These are phyloP conservation scores for Sander vitreus DNA, from an alignment of 2,113 vertebrate genomes.

Conservation along the genomic window DNA sequence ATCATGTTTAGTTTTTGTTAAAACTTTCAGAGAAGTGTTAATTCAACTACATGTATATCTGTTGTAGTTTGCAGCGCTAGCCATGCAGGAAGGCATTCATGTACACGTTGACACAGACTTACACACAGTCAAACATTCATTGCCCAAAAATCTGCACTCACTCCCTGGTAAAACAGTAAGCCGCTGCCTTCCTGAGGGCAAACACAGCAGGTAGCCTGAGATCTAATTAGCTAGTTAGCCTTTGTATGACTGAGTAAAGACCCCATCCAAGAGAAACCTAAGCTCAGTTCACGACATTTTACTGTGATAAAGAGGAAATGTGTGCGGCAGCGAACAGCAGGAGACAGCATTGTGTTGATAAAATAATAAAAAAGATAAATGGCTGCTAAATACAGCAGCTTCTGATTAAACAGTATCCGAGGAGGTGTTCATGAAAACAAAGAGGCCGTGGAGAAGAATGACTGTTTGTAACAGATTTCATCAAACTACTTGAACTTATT, in stretches of 20 bases:
- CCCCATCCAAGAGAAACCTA: slow-evolving; percentile 50
- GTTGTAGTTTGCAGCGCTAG: background rate
- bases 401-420: slow-evolving; percentile 52
- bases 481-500: slow-evolving; percentile 63
- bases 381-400: slow-evolving; percentile 46
- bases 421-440: slow-evolving; percentile 50
- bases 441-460: slow-evolving; percentile 39
- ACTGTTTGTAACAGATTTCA: slow-evolving; percentile 65
- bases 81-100: slow-evolving; percentile 6
- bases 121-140: slow-evolving; percentile 8
- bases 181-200: slow-evolving; percentile 50
- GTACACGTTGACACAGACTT: background rate
- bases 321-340: slow-evolving; percentile 53
- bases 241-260: slow-evolving; percentile 62
- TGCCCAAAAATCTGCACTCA: slow-evolving; percentile 10
- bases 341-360: slow-evolving; percentile 55
- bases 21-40: background rate
- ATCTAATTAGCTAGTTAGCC: slow-evolving; percentile 72
- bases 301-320: slow-evolving; percentile 49
- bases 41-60: background rate
- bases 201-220: slow-evolving; percentile 66
- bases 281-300: slow-evolving; percentile 55
- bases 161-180: slow-evolving; percentile 28
- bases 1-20: background rate
- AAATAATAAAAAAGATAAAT: too few relatives aligned